Evolutionary conservation across 2,797 vertebrate species (phyloP).

Genomic region (Sphenodon punctatus): DNA sequence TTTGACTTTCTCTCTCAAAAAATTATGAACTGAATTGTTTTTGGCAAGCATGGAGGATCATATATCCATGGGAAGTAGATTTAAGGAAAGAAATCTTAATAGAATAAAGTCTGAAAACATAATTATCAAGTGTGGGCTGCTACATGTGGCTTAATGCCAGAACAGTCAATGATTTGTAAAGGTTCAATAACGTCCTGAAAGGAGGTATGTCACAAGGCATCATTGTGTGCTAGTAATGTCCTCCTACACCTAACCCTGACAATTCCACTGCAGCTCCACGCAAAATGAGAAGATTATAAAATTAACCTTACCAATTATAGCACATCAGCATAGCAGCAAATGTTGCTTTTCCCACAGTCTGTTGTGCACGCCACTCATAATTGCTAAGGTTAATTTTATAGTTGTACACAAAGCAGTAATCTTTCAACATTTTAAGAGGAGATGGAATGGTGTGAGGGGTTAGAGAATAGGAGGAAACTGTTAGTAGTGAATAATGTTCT

Average conservation of each 20-base stretch:
- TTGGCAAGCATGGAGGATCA: neutral
- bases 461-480: neutral
- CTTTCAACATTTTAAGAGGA: neutral
- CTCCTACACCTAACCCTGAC: neutral
- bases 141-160: neutral
- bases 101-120: neutral
- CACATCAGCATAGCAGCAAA: neutral
- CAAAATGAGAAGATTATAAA: neutral
- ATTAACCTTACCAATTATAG: neutral
- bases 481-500: neutral
- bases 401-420: neutral
- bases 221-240: neutral
- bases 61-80: neutral
- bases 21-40: neutral
- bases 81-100: neutral
- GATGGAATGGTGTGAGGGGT: no score
- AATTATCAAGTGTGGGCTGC: constrained; percentile 2
- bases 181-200: neutral
- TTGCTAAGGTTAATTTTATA: constrained; percentile 11
- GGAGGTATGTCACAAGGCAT: neutral
- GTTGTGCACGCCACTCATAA: neutral
- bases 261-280: neutral
- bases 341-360: neutral
- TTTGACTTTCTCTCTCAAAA: neutral
- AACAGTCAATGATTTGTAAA: constrained; percentile 16